These are phyloP conservation scores for Entosphenus tridentatus DNA, from an alignment of 2,113 vertebrate species.

Conservation along the genomic window DNA sequence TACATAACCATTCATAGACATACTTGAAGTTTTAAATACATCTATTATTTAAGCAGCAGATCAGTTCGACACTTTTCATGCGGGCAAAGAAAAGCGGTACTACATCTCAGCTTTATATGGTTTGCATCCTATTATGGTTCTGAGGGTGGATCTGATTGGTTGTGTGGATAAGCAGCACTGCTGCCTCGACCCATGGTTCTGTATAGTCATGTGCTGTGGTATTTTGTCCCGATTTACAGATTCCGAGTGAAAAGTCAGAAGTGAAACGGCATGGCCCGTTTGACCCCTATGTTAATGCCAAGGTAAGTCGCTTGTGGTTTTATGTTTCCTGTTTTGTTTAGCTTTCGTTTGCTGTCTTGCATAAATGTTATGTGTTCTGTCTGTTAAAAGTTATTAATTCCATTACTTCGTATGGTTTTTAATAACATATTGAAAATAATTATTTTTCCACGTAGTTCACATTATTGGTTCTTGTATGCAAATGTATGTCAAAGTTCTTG, in stretches of 20 bases:
- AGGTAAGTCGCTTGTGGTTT: constrained; percentile 61
- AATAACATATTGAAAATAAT: constrained; percentile 15
- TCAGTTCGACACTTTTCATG: too few relatives aligned
- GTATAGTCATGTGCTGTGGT: neutral
- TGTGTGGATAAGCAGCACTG: too few relatives aligned
- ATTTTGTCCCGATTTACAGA: constrained; percentile 40
- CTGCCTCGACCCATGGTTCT: too few relatives aligned
- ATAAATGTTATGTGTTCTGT: constrained; percentile 1
- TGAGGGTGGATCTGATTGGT: too few relatives aligned
- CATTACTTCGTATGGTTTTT: constrained; percentile 16
- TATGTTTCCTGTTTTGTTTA: constrained; percentile 7
- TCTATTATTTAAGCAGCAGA: too few relatives aligned
- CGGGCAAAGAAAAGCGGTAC: too few relatives aligned
- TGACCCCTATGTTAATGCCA: constrained; percentile 99
- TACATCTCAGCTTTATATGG: too few relatives aligned
- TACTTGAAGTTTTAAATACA: too few relatives aligned
- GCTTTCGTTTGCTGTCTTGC: neutral
- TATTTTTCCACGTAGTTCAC: constrained; percentile 14
- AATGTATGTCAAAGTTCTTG: rapidly evolving
- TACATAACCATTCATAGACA: too few relatives aligned
- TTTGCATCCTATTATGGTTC: too few relatives aligned
- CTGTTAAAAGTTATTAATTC: constrained; percentile 13
- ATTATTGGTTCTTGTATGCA: neutral
- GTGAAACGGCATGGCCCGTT: constrained; percentile 99
- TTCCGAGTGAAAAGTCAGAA: constrained; percentile 92